phyloP scores from a whole-genome alignment of 2,888 invertebrate genomes.

The Bombylius major region DNA sequence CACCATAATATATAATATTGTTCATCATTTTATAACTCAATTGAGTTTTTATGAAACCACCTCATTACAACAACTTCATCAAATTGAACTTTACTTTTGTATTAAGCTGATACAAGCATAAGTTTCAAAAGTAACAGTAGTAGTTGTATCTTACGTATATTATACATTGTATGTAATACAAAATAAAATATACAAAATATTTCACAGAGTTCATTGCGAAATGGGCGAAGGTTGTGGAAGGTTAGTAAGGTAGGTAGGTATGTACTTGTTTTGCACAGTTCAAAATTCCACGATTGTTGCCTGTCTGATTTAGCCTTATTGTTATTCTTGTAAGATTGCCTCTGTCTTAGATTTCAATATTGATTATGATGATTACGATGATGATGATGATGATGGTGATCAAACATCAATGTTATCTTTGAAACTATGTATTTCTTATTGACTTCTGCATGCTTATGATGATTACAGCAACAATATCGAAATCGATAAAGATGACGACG shows the following conservation, averaged over 20 bases:
- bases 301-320: background rate
- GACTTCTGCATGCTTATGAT: background rate
- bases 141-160: no score
- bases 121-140: no score
- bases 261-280: no score
- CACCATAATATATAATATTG: background rate
- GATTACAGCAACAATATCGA: background rate
- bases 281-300: no score
- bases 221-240: constrained; percentile 5
- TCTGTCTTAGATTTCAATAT: background rate
- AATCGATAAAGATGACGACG: background rate
- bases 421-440: background rate
- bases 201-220: background rate
- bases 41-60: background rate
- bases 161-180: no score
- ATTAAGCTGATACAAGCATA: background rate
- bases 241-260: background rate
- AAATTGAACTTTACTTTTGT: constrained; percentile 4
- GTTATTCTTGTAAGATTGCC: background rate
- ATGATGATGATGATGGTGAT: background rate
- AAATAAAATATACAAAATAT: background rate
- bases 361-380: background rate
- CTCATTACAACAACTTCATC: background rate
- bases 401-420: background rate
- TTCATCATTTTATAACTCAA: background rate